Evolutionary conservation across 2,797 vertebrate genomes (phyloP).

Genomic region (Alca torda): DNA sequence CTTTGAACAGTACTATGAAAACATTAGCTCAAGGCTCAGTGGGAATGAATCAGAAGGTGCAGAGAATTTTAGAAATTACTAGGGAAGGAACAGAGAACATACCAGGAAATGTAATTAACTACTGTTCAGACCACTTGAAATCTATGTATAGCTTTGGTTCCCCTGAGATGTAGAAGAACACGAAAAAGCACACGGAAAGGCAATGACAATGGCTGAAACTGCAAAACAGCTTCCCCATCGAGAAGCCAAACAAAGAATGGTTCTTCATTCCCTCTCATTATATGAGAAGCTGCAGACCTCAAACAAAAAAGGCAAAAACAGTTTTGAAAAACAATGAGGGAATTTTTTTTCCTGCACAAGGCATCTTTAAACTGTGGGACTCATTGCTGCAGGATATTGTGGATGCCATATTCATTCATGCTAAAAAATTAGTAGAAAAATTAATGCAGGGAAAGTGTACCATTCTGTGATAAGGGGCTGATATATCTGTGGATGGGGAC

Average conservation of each 20-base stretch:
- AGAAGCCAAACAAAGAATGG: background rate
- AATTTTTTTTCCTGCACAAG: background rate
- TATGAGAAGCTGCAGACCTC: background rate
- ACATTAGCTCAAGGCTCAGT: conserved; percentile 49
- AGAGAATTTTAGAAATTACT: conserved; percentile 54
- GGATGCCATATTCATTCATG: background rate
- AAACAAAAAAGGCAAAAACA: background rate
- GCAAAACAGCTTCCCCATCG: background rate
- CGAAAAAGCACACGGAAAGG: background rate
- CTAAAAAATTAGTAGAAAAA: background rate
- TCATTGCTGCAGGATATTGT: background rate
- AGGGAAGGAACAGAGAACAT: conserved; percentile 8
- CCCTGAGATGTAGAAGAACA: conserved; percentile 9
- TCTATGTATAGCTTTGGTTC: background rate
- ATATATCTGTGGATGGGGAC: background rate
- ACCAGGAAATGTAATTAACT: conserved; percentile 56
- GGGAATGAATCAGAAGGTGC: conserved; percentile 60
- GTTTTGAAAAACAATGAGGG: background rate
- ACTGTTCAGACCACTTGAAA: background rate
- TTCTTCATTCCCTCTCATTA: background rate
- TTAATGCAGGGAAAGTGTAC: background rate
- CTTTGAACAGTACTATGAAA: conserved; percentile 40
- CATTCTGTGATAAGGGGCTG: background rate
- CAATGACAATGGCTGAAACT: background rate
- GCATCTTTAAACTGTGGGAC: background rate